Evolutionary conservation across 92 coral and sea anemone genomes (phyloP).

Genomic region (Zoanthus sociatus): DNA sequence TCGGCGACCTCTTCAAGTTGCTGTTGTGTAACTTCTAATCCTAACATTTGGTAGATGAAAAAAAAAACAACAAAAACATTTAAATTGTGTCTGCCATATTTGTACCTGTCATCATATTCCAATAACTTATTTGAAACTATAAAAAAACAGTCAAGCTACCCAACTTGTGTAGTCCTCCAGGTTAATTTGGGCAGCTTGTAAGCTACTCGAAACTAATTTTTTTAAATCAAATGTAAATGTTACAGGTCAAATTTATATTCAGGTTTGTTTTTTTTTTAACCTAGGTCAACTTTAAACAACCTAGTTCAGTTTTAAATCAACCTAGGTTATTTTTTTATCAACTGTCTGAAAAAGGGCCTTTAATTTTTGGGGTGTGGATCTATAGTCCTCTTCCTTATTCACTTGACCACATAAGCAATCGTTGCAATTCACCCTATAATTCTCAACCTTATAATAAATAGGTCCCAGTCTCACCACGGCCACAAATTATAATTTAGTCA

Average conservation of each 20-base stretch:
- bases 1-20: conserved; percentile 34
- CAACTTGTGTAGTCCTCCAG: too few species aligned
- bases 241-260: too few species aligned
- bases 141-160: neutral
- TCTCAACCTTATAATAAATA: conserved; percentile 17
- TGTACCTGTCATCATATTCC: conserved; percentile 4
- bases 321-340: too few species aligned
- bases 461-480: conserved; percentile 44
- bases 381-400: conserved; percentile 41
- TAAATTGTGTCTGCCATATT: too few species aligned
- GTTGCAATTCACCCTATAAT: conserved; percentile 37
- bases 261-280: too few species aligned
- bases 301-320: too few species aligned
- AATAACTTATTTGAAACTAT: neutral
- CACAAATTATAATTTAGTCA: conserved; percentile 2
- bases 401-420: conserved; percentile 50
- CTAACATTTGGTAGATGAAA: neutral
- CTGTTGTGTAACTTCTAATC: conserved; percentile 24
- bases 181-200: too few species aligned
- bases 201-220: too few species aligned
- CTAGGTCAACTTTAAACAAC: too few species aligned
- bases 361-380: conserved; percentile 31
- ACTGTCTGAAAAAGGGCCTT: conserved; percentile 8
- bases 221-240: too few species aligned
- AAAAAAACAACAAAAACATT: neutral